Conservation (phyloP, 1,140 invertebrate species). For the Rhysida immarginata region DNA sequence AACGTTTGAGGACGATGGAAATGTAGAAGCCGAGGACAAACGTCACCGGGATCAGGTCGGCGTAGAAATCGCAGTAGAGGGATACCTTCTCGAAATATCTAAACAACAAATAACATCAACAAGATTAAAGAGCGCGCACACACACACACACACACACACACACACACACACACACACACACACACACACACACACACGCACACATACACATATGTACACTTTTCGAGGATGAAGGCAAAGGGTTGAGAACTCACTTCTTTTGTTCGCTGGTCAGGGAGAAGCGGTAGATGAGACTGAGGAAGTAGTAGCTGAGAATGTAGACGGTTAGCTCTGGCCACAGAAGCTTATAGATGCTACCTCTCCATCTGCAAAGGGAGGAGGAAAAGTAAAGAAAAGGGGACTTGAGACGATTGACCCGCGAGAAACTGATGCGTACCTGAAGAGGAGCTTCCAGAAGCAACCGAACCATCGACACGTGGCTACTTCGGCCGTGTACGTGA, state of each 20-base stretch:
- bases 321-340: constrained; percentile 33
- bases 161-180: too few relatives aligned
- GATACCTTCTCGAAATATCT: constrained; percentile 30
- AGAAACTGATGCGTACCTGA: too few relatives aligned
- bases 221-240: not conserved
- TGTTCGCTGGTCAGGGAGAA: constrained; percentile 25
- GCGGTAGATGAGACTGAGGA: constrained; percentile 29
- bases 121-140: too few relatives aligned
- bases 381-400: not conserved
- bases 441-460: too few relatives aligned
- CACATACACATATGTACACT: too few relatives aligned
- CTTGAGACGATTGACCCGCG: too few relatives aligned
- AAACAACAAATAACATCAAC: constrained; percentile 1
- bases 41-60: constrained; percentile 30
- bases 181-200: too few relatives aligned
- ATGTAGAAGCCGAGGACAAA: constrained; percentile 39
- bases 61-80: constrained; percentile 27
- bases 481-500: too few relatives aligned
- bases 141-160: too few relatives aligned
- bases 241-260: constrained; percentile 18
- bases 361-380: constrained; percentile 29
- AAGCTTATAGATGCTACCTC: constrained; percentile 36
- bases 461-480: too few relatives aligned
- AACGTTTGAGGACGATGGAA: constrained; percentile 34
- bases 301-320: constrained; percentile 29